These are phyloP conservation scores for Bombus cullumanus DNA, from an alignment of 1,140 invertebrate species.

Conservation along the genomic window DNA sequence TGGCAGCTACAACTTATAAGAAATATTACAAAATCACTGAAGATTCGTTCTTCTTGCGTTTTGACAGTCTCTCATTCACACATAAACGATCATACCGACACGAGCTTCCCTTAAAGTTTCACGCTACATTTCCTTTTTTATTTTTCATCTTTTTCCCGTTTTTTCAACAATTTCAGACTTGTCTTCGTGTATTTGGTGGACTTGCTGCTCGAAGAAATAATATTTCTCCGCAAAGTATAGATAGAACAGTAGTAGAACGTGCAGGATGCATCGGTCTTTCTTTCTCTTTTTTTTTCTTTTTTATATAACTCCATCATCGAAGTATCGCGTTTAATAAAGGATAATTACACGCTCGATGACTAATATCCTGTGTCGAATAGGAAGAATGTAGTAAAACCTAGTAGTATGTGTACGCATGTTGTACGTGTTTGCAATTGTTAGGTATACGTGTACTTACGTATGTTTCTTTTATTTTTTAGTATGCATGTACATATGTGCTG, in stretches of 20 bases:
- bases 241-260: background rate
- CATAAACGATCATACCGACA: constrained; percentile 60
- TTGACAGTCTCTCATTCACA: constrained; percentile 52
- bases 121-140: constrained; percentile 32
- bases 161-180: constrained; percentile 6
- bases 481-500: constrained; percentile 25
- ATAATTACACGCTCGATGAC: constrained; percentile 25
- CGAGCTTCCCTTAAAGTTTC: constrained; percentile 49
- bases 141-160: constrained; percentile 5
- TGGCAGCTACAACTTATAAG: constrained; percentile 82
- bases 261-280: constrained; percentile 3
- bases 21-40: constrained; percentile 82
- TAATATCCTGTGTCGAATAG: constrained; percentile 38
- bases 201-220: constrained; percentile 40
- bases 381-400: constrained; percentile 54
- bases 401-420: constrained; percentile 22
- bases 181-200: constrained; percentile 30
- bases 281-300: constrained; percentile 3
- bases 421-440: constrained; percentile 2
- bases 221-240: background rate
- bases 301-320: constrained; percentile 16
- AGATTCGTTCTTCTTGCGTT: constrained; percentile 67
- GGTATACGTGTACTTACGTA: background rate
- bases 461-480: background rate
- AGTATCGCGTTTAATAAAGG: constrained; percentile 13